Evolutionary conservation across 1,140 invertebrate species (phyloP).

Genomic region (Ips typographus): DNA sequence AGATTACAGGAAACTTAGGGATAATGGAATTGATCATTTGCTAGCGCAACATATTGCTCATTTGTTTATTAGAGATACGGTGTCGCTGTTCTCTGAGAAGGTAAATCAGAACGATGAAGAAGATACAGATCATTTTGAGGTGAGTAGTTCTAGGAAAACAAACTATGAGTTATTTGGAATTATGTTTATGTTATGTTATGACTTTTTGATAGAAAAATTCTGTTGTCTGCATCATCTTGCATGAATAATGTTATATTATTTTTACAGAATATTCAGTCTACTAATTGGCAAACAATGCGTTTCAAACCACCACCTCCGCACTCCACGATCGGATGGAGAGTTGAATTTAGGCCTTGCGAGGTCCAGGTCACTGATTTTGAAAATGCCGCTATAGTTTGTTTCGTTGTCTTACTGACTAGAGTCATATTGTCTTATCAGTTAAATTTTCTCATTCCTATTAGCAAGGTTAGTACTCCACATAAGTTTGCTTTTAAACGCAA

Average conservation of each 20-base stretch:
- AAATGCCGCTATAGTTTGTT: conserved; percentile 98
- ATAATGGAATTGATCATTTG: conserved; percentile 87
- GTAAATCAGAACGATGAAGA: conserved; percentile 90
- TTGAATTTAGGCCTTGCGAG: conserved; percentile 99
- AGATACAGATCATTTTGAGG: conserved; percentile 99
- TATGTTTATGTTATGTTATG: too few relatives aligned
- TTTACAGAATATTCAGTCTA: conserved; percentile 95
- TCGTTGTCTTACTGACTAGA: conserved; percentile 93
- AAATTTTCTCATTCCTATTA: conserved; percentile 97
- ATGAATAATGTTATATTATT: background rate
- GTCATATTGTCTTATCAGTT: conserved; percentile 96
- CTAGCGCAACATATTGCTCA: conserved; percentile 96
- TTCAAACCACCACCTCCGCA: conserved; percentile 97
- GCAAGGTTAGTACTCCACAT: conserved; percentile 67
- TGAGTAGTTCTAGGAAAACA: conserved; percentile 50
- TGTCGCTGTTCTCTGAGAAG: conserved; percentile 95
- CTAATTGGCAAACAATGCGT: conserved; percentile 99
- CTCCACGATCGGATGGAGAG: conserved; percentile 97
- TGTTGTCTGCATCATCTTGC: too few relatives aligned
- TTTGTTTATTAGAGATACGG: conserved; percentile 96
- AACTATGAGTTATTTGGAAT: background rate
- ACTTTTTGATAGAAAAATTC: too few relatives aligned
- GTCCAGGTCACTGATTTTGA: conserved; percentile 99
- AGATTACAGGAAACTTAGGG: conserved; percentile 78
- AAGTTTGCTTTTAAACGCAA: background rate